phyloP scores from a whole-genome alignment of 1,140 invertebrate genomes.

The Harlomillsia oculata region DNA sequence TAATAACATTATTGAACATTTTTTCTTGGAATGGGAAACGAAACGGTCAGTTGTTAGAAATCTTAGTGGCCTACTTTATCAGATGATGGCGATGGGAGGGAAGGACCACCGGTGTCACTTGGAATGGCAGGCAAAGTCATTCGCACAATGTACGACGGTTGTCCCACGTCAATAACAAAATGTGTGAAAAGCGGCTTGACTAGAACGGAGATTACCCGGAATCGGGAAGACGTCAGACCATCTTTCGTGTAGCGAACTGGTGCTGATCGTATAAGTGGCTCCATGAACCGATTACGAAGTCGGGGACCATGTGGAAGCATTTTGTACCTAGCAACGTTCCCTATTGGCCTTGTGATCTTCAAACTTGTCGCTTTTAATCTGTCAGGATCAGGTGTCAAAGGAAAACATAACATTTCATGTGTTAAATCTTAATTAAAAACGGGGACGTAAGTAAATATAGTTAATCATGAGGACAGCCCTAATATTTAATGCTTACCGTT shows the following conservation, averaged over 20 bases:
- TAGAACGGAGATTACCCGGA: constrained; percentile 24
- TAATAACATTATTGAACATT: too few species aligned
- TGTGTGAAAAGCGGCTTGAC: constrained; percentile 10
- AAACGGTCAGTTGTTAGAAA: too few species aligned
- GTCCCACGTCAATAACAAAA: constrained; percentile 18
- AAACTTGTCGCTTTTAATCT: constrained; percentile 18
- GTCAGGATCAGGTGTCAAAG: neutral
- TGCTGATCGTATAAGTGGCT: constrained; percentile 43
- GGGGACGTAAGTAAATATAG: constrained; percentile 7
- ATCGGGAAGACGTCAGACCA: constrained; percentile 46
- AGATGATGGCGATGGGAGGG: too few species aligned
- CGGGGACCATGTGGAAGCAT: constrained; percentile 47
- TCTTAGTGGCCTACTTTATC: too few species aligned
- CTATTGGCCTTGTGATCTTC: constrained; percentile 10
- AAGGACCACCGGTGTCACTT: too few species aligned
- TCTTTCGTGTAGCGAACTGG: constrained; percentile 44
- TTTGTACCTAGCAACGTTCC: constrained; percentile 41
- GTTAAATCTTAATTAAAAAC: neutral
- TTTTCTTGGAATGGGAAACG: too few species aligned
- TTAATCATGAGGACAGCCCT: too few species aligned
- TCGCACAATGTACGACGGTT: constrained; percentile 11
- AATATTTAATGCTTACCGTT: constrained; percentile 44
- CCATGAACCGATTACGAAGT: constrained; percentile 42
- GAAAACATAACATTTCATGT: neutral
- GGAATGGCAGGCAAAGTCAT: too few species aligned